Conservation (phyloP, 2,113 vertebrate species). For the Bubo blakistoni region DNA sequence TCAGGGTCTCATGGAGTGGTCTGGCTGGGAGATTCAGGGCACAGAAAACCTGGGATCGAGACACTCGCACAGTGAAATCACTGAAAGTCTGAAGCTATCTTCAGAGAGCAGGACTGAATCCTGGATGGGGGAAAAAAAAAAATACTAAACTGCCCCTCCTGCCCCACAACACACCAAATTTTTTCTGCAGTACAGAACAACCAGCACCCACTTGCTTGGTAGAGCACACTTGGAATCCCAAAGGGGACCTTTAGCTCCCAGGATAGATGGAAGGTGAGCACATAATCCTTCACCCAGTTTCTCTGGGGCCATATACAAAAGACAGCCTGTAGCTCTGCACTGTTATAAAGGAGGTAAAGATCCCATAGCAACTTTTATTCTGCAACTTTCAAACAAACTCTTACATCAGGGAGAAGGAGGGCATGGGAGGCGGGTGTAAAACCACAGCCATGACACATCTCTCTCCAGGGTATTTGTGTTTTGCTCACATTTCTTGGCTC, state of each 20-base stretch:
- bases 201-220: not conserved
- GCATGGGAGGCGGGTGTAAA: not conserved
- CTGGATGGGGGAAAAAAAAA: no score
- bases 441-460: not conserved
- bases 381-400: not conserved
- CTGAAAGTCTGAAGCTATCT: not conserved
- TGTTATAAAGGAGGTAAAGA: not conserved
- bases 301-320: not conserved
- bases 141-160: not conserved
- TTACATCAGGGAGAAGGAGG: not conserved
- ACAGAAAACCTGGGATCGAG: not conserved
- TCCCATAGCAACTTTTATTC: not conserved
- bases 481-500: not conserved
- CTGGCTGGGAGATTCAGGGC: not conserved
- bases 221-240: not conserved
- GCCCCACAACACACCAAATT: not conserved
- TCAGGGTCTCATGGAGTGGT: not conserved
- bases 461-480: not conserved
- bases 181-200: not conserved
- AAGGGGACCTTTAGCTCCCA: not conserved
- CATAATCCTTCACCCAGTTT: not conserved
- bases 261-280: fast-evolving
- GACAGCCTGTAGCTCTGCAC: not conserved
- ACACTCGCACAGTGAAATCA: not conserved
- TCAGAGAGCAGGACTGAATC: not conserved